phyloP scores from a whole-genome alignment of 2,888 invertebrate genomes.

The Rapana venosa region DNA sequence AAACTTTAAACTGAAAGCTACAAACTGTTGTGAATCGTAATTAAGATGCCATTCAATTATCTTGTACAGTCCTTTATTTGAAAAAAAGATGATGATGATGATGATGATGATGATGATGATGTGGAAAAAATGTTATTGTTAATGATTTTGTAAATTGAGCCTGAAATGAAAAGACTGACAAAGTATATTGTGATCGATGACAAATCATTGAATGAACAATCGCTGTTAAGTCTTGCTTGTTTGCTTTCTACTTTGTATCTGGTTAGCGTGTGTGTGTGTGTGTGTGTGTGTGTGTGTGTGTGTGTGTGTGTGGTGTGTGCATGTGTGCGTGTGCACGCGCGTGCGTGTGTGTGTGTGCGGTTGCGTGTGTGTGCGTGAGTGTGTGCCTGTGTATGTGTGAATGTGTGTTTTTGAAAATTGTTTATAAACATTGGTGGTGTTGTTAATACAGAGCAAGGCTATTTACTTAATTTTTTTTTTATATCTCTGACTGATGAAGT shows the following conservation, averaged over 20 bases:
- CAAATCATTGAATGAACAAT: conserved; percentile 2
- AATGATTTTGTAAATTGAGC: neutral
- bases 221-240: neutral
- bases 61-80: neutral
- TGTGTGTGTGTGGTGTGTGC: neutral
- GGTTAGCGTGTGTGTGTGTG: neutral
- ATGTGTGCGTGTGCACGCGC: neutral
- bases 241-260: too few relatives aligned
- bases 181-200: neutral
- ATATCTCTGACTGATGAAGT: too few relatives aligned
- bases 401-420: neutral
- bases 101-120: too few relatives aligned
- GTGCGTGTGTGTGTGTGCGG: neutral
- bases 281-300: neutral
- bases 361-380: neutral
- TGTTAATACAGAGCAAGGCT: neutral
- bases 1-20: too few relatives aligned
- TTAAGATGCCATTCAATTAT: too few relatives aligned
- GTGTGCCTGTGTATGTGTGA: neutral
- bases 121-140: neutral
- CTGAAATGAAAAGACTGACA: neutral
- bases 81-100: neutral
- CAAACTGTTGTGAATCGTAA: too few relatives aligned
- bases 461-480: too few relatives aligned
- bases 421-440: neutral